Evolutionary conservation across 2,797 vertebrate species (phyloP), one percentile per base, ranked within the genome.

Genomic region (Dipus sagitta): DNA sequence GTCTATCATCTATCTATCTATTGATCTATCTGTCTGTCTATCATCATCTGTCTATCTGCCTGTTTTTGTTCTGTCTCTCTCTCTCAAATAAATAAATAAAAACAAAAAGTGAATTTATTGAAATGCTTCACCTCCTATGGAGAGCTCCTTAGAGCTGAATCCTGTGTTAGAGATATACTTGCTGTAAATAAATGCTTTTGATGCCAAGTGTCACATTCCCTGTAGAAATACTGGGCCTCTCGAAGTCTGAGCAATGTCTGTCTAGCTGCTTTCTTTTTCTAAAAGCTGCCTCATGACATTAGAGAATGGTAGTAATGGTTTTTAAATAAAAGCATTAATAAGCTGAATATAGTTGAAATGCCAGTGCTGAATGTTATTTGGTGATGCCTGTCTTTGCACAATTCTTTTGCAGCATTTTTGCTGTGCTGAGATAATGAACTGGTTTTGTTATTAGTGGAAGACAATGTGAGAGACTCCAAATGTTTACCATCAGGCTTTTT

Each of bases 361-460:
- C 91, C 93, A 76, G 87, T 98, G 96, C 93, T 95, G 96, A 96
- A 95, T 96, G 96, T 97, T 93, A 96, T 80, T 15, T 4, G 3
- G 88, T 96, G 91, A 92, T 95, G 96, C 88, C 86, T 96, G 89
- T 96, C 91, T 96, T 97, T 96, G 92, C 96, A 86, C 70, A 24
- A 3, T 86, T 67, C 12, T 32, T 88, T 90, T 76, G 91, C 21
- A 85, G 42, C 81, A 86, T 86, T 92, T 96, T 96, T 93, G 68
- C 88, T 32, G 90, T 30, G 1, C 79, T 78, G 85, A 93, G 68
- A 21, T 94, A 85, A 94, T 78, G 84, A 98, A 95, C 78, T 24
- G 0, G 64, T 32, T 71, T 96, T 98, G 98, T 98, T 98, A 98
- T 98, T 98, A 98, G 97, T 96, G 70, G 74, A 95, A 95, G 87